Conservation (phyloP, 2,113 vertebrate genomes). For the Rhinoptilus africanus region DNA sequence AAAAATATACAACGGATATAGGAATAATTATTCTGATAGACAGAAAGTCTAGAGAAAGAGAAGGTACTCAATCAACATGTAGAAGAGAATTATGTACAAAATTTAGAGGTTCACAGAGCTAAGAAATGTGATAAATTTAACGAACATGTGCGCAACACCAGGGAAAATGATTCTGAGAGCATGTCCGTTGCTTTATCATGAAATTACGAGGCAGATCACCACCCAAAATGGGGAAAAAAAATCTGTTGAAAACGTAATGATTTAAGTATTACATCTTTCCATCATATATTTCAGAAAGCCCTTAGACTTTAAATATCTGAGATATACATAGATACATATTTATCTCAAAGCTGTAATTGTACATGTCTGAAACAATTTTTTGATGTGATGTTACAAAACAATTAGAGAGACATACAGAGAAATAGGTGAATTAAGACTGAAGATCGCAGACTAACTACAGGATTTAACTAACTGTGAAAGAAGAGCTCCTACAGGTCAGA, state of each 20-base stretch:
- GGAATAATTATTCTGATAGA: neutral
- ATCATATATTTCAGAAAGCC: neutral
- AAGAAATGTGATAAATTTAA: neutral
- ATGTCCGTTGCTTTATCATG: neutral
- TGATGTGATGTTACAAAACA: neutral
- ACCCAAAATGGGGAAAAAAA: neutral
- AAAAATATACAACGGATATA: neutral
- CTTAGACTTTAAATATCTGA: neutral
- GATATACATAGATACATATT: neutral
- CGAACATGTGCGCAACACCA: neutral
- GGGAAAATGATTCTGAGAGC: neutral
- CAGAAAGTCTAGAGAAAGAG: neutral
- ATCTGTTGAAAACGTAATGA: neutral
- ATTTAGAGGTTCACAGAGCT: neutral
- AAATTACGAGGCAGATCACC: neutral
- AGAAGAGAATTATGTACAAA: neutral
- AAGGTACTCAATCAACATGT: neutral
- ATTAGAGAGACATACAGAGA: neutral
- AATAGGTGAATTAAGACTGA: neutral
- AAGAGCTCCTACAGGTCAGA: neutral
- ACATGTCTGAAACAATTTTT: neutral
- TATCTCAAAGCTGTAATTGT: neutral
- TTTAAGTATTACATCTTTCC: neutral
- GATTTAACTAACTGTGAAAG: neutral
- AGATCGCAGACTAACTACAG: neutral